phyloP scores from a whole-genome alignment of 1,140 invertebrate genomes.

The Drosophila nasuta region DNA sequence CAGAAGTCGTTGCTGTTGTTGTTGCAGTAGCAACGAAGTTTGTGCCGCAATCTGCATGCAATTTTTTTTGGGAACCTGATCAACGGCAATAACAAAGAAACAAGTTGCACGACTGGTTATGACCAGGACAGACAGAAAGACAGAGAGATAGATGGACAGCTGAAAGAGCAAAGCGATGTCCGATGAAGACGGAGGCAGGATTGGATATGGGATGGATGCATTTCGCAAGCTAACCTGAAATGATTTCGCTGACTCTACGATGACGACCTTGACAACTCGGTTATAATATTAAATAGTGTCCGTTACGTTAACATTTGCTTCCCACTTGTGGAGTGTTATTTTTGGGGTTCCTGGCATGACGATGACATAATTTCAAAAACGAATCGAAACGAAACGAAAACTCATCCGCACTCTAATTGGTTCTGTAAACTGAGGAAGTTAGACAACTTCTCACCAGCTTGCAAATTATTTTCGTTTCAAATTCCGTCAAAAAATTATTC shows the following conservation, averaged over 20 bases:
- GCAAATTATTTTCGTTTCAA: conserved; percentile 34
- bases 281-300: conserved; percentile 39
- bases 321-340: conserved; percentile 9
- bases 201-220: conserved; percentile 26
- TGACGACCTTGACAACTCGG: conserved; percentile 60
- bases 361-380: conserved; percentile 61
- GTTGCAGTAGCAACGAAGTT: background rate
- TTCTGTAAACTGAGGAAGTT: conserved; percentile 63
- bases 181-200: conserved; percentile 39
- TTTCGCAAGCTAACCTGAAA: conserved; percentile 54
- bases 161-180: background rate
- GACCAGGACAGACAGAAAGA: background rate
- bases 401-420: conserved; percentile 57
- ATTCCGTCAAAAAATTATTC: background rate
- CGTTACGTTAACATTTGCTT: conserved; percentile 59
- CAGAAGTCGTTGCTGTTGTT: background rate
- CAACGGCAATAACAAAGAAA: conserved; percentile 52
- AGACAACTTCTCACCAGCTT: conserved; percentile 46
- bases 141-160: background rate
- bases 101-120: conserved; percentile 65
- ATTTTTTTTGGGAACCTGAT: conserved; percentile 64
- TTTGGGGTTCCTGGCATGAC: conserved; percentile 36
- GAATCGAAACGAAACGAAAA: conserved; percentile 17
- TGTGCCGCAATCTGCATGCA: conserved; percentile 48
- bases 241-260: background rate